phyloP scores from a whole-genome alignment of 2,113 vertebrate species.

The Picathartes gymnocephalus region DNA sequence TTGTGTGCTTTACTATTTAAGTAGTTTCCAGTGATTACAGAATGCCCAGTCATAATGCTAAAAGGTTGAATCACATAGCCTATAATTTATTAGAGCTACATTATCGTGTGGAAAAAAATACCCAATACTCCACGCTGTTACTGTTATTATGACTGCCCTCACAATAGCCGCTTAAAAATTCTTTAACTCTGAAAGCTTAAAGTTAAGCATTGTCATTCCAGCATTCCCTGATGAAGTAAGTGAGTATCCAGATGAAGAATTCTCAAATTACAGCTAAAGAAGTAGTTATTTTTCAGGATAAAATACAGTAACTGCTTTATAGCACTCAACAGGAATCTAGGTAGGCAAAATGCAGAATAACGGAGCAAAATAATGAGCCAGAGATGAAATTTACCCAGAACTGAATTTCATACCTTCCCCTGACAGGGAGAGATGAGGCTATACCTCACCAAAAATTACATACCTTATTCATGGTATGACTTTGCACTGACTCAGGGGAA shows the following conservation, averaged over 20 bases:
- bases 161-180: conserved; percentile 57
- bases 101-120: conserved; percentile 29
- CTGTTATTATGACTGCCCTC: conserved; percentile 55
- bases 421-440: not conserved
- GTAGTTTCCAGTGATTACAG: conserved; percentile 49
- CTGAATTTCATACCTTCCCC: not conserved
- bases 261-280: conserved; percentile 43
- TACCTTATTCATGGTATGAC: not conserved
- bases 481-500: not conserved
- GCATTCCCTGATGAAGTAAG: conserved; percentile 39
- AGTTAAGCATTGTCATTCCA: conserved; percentile 55
- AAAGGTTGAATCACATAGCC: conserved; percentile 34
- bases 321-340: not conserved
- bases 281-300: not conserved
- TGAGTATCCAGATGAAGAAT: conserved; percentile 65
- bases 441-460: not conserved
- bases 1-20: conserved; percentile 51
- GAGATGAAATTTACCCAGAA: not conserved
- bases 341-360: not conserved
- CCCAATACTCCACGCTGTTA: conserved; percentile 1
- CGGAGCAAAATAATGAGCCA: not conserved
- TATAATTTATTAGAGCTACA: conserved; percentile 63
- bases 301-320: not conserved
- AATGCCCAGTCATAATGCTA: conserved; percentile 57
- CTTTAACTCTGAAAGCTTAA: conserved; percentile 54